Base-by-base conservation (phyloP, 1,140 invertebrate species). In the Drosophila asahinai region DNA sequence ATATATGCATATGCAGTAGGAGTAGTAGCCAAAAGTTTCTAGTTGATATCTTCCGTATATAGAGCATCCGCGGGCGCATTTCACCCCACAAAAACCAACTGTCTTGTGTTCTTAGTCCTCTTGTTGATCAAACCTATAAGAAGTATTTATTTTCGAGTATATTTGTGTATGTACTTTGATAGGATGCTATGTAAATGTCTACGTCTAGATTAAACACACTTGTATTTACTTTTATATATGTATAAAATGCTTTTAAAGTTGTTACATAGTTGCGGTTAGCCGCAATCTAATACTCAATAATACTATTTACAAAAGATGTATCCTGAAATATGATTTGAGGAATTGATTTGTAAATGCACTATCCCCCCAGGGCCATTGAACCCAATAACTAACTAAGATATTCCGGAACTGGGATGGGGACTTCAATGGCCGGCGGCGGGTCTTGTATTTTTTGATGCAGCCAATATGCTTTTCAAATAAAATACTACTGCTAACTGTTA, bases 301-400 rank as follows among this genome's bases (percentile, higher is more conserved):
- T 45, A 76, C 84, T 86, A 83, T 89, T 82, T 86, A 89, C 83
- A 86, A 77, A 77, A 70, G 64, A 79, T 71, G 72, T 77, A 77
- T 83, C 77, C 80, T 89, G 67, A 87, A 80, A 86, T 86, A 87
- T 86, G 66, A 87, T 89, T 86, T 86, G 80, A 89, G 83, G 83
- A 86, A 86, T 86, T 86, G 83, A 86, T 86, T 86, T 89, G 81
- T 80, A 77, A 86, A 70, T 55, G 61, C 42, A 43, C 62, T 67
- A 73, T 33, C 66, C 48, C 59, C 48, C 22, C 22, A 48, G 63
- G 45, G 64, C 59, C 74, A 40, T 61, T 51, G 36, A 42, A 40
- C 17, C 70, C 70, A 51, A 36, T 9, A 15, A 42, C 52, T 54
- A 54, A 54, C 17, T 55, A 55, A 22, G 38, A 52, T 72, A 73